Evolutionary conservation across 2,113 vertebrate species (phyloP).

Genomic region (Brienomyrus brachyistius): DNA sequence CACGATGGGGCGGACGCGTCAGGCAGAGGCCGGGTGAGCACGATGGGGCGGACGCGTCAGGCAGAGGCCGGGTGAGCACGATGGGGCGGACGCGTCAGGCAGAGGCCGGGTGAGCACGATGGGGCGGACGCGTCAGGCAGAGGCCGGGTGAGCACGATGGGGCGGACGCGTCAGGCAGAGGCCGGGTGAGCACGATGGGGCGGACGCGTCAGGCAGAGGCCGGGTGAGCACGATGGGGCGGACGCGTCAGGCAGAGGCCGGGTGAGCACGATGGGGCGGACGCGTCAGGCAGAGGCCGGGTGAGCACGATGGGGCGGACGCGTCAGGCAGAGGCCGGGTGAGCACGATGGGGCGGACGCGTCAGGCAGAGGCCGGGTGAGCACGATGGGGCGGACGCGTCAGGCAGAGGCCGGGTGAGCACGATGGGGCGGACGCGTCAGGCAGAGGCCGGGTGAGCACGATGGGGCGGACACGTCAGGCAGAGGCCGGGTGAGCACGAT

Average conservation of each 20-base stretch:
- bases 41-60: too few species aligned
- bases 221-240: too few species aligned
- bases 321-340: background rate
- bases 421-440: too few species aligned
- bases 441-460: too few species aligned
- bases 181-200: too few species aligned
- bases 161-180: background rate
- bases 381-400: too few species aligned
- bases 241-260: too few species aligned
- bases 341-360: background rate
- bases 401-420: too few species aligned
- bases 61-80: too few species aligned
- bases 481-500: background rate
- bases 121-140: background rate
- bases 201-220: too few species aligned
- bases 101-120: background rate
- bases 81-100: background rate
- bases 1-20: too few species aligned
- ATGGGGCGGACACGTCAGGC: background rate
- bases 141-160: background rate
- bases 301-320: background rate
- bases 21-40: too few species aligned
- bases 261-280: background rate
- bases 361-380: background rate
- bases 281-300: background rate